Evolutionary conservation across 2,888 invertebrate species (phyloP).

Genomic region (Nymphalis urticae): DNA sequence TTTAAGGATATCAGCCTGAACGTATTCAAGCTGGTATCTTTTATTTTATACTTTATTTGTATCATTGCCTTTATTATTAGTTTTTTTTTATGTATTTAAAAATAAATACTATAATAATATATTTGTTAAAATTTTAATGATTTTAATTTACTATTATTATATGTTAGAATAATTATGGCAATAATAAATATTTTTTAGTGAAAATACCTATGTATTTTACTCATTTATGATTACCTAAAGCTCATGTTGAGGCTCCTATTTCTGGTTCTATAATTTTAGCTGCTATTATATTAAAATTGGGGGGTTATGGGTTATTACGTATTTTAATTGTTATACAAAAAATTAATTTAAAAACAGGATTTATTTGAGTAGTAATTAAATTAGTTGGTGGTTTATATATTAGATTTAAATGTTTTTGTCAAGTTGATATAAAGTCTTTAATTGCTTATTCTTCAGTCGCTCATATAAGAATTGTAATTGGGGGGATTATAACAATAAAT

Average conservation of each 20-base stretch:
- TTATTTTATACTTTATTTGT: constrained; percentile 87
- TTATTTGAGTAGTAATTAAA: constrained; percentile 78
- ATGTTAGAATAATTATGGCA: no score
- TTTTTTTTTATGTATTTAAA: constrained; percentile 77
- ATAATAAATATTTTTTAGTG: no score
- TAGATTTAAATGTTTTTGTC: constrained; percentile 85
- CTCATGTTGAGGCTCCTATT: constrained; percentile 89
- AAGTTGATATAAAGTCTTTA: constrained; percentile 86
- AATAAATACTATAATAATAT: constrained; percentile 75
- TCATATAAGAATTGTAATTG: constrained; percentile 85
- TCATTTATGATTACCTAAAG: constrained; percentile 87
- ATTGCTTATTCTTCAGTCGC: constrained; percentile 88
- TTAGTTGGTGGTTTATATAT: constrained; percentile 82
- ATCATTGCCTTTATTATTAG: constrained; percentile 84
- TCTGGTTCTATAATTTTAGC: constrained; percentile 88
- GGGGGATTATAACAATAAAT: constrained; percentile 80
- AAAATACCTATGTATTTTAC: constrained; percentile 85
- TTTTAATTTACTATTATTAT: no score
- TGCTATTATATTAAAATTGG: constrained; percentile 86
- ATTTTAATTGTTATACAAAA: constrained; percentile 59
- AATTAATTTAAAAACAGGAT: no score
- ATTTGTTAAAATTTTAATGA: constrained; percentile 72
- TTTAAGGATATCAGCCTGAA: constrained; percentile 86
- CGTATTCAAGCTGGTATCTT: constrained; percentile 86
- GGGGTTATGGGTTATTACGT: constrained; percentile 58